These are phyloP conservation scores for Drosophila equinoxialis DNA, from an alignment of 1,140 invertebrate species.

Conservation along the genomic window DNA sequence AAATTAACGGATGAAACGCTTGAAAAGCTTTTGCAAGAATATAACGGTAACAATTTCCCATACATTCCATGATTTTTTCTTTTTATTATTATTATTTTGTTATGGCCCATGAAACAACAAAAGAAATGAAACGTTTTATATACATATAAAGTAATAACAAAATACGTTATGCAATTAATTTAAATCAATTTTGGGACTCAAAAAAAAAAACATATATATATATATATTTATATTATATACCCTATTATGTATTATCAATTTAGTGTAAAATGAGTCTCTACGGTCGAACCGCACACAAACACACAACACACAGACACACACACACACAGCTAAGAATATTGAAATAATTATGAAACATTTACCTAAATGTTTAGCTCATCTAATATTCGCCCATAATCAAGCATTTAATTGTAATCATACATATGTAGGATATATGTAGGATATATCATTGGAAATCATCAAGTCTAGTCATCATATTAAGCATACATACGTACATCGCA, in stretches of 20 bases:
- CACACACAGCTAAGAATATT: slow-evolving; percentile 26
- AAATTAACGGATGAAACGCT: too few species aligned
- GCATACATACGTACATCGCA: slow-evolving; percentile 28
- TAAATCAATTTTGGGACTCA: slow-evolving; percentile 78
- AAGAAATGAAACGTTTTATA: slow-evolving; percentile 17
- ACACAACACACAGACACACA: slow-evolving; percentile 23
- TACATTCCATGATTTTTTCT: slow-evolving; percentile 9
- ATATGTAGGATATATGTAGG: slow-evolving; percentile 30
- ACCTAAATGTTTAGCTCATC: slow-evolving; percentile 73
- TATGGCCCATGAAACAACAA: slow-evolving; percentile 23
- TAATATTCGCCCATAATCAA: slow-evolving; percentile 2
- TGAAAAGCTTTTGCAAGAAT: not conserved
- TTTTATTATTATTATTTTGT: slow-evolving; percentile 37
- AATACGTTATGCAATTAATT: slow-evolving; percentile 67
- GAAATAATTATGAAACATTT: slow-evolving; percentile 46
- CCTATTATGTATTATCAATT: slow-evolving; percentile 28
- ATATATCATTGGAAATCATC: slow-evolving; percentile 56
- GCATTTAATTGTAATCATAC: slow-evolving; percentile 54
- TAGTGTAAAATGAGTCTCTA: slow-evolving; percentile 68
- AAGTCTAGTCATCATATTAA: slow-evolving; percentile 57
- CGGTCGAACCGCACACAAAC: slow-evolving; percentile 72
- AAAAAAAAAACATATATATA: slow-evolving; percentile 49
- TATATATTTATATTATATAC: slow-evolving; percentile 31
- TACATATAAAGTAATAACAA: slow-evolving; percentile 18
- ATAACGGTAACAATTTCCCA: not conserved